Conservation (phyloP, 2,113 vertebrate species). For the Alexandromys fortis region DNA sequence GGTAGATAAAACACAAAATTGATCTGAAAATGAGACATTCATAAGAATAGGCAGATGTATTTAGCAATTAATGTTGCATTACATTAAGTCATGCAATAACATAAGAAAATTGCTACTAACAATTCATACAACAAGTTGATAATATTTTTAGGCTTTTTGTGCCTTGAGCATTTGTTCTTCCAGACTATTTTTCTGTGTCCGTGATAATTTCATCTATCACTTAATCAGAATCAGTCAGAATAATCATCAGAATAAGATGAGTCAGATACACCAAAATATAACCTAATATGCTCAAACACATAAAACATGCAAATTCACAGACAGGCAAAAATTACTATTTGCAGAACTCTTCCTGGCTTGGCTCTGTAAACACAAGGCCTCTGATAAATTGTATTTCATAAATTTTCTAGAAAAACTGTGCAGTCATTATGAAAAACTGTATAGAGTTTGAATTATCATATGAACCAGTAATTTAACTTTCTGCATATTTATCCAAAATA, state of each 20-base stretch:
- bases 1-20: conserved; percentile 28
- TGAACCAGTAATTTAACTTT: conserved; percentile 23
- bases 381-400: conserved; percentile 21
- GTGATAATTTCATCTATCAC: conserved; percentile 46
- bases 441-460: not conserved
- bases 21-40: conserved; percentile 43
- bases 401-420: conserved; percentile 25
- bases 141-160: conserved; percentile 43
- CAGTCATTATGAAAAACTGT: not conserved
- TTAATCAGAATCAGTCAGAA: conserved; percentile 58
- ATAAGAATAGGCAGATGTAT: not conserved
- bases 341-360: not conserved
- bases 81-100: not conserved
- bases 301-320: conserved; percentile 50
- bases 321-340: conserved; percentile 32
- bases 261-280: conserved; percentile 49
- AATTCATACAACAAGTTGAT: conserved; percentile 43
- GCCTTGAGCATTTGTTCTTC: conserved; percentile 14
- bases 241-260: conserved; percentile 56
- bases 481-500: conserved; percentile 15
- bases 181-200: not conserved
- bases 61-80: not conserved
- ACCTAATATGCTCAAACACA: conserved; percentile 14
- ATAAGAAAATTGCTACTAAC: conserved; percentile 36
- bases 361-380: conserved; percentile 31